Percentiles rank a stretch among this genome's conserved stretches.
Evolutionary conservation across 2,113 vertebrate genomes (phyloP).

Genomic region (Scartelaos histophorus): DNA sequence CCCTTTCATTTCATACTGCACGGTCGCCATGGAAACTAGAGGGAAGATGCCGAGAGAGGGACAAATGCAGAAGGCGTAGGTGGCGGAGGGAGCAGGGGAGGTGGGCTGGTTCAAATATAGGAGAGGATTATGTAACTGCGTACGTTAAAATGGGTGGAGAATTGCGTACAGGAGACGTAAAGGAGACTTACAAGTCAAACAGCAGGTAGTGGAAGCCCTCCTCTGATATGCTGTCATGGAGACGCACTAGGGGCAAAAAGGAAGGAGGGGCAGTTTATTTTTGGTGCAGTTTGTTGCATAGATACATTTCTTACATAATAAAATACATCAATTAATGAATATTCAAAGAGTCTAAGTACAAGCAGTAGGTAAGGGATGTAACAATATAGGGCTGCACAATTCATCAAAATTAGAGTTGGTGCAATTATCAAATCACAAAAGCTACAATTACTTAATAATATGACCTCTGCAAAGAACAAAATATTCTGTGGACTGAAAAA

Average conservation of each 20-base stretch:
- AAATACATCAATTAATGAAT: conserved; percentile 1
- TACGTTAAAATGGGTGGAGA: conserved; percentile 13
- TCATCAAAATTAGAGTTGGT: too few relatives aligned
- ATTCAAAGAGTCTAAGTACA: background rate
- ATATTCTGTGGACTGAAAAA: too few relatives aligned
- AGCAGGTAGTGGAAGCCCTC: conserved; percentile 74
- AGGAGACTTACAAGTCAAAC: conserved; percentile 67
- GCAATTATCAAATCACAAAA: too few relatives aligned
- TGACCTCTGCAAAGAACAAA: too few relatives aligned
- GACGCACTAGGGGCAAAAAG: conserved; percentile 57
- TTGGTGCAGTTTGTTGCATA: conserved; percentile 1
- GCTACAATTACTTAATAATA: too few relatives aligned
- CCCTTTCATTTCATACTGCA: conserved; percentile 22
- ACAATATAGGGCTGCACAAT: background rate
- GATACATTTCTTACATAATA: conserved; percentile 2
- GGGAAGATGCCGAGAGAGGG: conserved; percentile 54
- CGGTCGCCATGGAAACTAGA: conserved; percentile 69
- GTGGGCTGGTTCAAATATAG: conserved; percentile 45
- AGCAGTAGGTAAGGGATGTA: background rate
- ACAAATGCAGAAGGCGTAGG: conserved; percentile 52
- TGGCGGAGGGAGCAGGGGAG: conserved; percentile 22
- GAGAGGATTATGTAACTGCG: conserved; percentile 53
- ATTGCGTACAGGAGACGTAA: background rate
- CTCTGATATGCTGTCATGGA: conserved; percentile 76
- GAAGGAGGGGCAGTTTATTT: background rate